phyloP scores from a whole-genome alignment of 2,797 vertebrate species.

The Enteromius paludinosus region DNA sequence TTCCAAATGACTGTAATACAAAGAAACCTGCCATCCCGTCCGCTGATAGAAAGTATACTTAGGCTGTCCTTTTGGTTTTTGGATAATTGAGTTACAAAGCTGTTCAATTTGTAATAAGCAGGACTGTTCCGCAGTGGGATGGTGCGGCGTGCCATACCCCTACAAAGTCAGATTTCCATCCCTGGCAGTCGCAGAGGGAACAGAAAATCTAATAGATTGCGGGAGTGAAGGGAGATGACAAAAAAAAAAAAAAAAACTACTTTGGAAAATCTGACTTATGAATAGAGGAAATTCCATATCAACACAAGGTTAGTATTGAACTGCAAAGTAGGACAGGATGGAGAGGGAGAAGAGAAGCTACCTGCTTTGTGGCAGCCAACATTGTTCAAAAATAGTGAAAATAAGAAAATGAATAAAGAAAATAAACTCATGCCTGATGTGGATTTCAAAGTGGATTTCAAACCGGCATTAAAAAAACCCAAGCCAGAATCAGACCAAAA shows the following conservation, averaged over 20 bases:
- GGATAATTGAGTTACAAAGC: conserved; percentile 54
- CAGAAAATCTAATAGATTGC: conserved; percentile 37
- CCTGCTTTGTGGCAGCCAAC: not conserved
- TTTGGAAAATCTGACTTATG: conserved; percentile 36
- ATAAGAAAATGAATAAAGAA: conserved; percentile 14
- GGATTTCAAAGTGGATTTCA: conserved; percentile 10
- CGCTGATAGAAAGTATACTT: not conserved
- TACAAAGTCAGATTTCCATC: conserved; percentile 55
- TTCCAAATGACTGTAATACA: conserved; percentile 16
- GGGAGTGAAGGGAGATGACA: conserved; percentile 9
- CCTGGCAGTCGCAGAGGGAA: conserved; percentile 53
- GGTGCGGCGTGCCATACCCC: conserved; percentile 48
- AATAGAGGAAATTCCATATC: conserved; percentile 50
- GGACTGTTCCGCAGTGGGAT: conserved; percentile 19
- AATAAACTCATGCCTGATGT: conserved; percentile 8
- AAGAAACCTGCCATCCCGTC: conserved; percentile 28
- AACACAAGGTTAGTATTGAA: conserved; percentile 30
- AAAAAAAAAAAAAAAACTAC: conserved; percentile 27
- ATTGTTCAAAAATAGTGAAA: conserved; percentile 10
- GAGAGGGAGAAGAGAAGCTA: conserved; percentile 42
- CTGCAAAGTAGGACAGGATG: conserved; percentile 31
- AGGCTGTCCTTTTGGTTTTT: conserved; percentile 47
- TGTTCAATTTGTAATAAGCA: conserved; percentile 41
- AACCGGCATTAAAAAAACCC: no score
- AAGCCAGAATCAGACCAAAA: conserved; percentile 18